These are phyloP conservation scores for Nineta flava DNA, from an alignment of 2,888 invertebrate species.

Conservation along the genomic window DNA sequence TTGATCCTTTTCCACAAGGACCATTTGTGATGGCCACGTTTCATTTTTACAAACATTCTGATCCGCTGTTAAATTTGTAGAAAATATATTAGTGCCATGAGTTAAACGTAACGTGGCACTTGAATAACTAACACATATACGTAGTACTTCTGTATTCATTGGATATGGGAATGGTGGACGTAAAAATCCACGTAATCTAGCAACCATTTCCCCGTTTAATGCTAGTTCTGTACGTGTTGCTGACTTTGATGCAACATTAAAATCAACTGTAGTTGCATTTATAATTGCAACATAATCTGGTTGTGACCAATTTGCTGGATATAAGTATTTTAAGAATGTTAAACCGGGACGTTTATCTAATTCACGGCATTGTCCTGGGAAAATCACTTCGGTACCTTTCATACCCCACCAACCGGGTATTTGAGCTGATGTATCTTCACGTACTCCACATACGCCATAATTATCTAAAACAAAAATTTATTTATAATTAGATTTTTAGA, in stretches of 20 bases:
- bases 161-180: slow-evolving; percentile 64
- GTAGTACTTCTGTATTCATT: slow-evolving; percentile 46
- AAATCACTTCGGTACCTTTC: slow-evolving; percentile 44
- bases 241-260: slow-evolving; percentile 51
- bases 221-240: slow-evolving; percentile 51
- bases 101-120: slow-evolving; percentile 49
- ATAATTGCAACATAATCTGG: slow-evolving; percentile 80
- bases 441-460: slow-evolving; percentile 63
- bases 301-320: slow-evolving; percentile 72
- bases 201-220: slow-evolving; percentile 55
- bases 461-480: slow-evolving; percentile 34
- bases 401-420: slow-evolving; percentile 84
- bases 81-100: slow-evolving; percentile 29
- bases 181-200: slow-evolving; percentile 65
- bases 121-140: slow-evolving; percentile 65
- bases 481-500: no score
- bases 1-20: slow-evolving; percentile 25
- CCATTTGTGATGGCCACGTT: slow-evolving; percentile 35
- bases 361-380: slow-evolving; percentile 60
- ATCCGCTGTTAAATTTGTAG: slow-evolving; percentile 49
- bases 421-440: slow-evolving; percentile 65
- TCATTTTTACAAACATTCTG: slow-evolving; percentile 53
- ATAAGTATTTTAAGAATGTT: slow-evolving; percentile 74
- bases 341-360: slow-evolving; percentile 72
- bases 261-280: slow-evolving; percentile 70